Percentiles rank a stretch among this genome's conserved stretches.
Conservation (phyloP, 2,113 vertebrate species). For the Narcine bancroftii region DNA sequence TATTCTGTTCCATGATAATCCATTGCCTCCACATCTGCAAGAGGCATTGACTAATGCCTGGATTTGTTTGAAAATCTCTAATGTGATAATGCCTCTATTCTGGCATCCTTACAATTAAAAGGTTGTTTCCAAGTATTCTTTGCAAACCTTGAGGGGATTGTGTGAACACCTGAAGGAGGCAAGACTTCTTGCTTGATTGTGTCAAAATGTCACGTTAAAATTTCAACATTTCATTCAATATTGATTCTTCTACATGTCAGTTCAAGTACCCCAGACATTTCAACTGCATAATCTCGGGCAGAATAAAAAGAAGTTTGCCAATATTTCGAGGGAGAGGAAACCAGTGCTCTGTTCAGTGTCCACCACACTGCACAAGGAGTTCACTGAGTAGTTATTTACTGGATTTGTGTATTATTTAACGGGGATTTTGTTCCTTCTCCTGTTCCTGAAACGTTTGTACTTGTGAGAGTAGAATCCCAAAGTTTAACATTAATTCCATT, state of each 20-base stretch:
- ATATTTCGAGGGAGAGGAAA: not conserved
- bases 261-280: not conserved
- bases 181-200: conserved; percentile 12
- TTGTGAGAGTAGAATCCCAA: not conserved
- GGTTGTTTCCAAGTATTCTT: not conserved
- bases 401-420: not conserved
- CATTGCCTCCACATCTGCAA: conserved; percentile 7
- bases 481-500: not conserved
- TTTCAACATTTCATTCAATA: conserved; percentile 27
- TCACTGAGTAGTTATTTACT: not conserved
- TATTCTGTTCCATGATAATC: not conserved
- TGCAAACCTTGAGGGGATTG: not conserved
- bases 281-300: not conserved
- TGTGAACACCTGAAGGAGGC: not conserved
- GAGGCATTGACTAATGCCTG: conserved; percentile 16
- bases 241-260: conserved; percentile 4
- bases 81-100: not conserved
- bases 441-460: not conserved
- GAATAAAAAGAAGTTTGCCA: not conserved
- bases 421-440: not conserved
- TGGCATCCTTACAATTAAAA: conserved; percentile 29
- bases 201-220: conserved; percentile 29
- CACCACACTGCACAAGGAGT: not conserved
- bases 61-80: conserved; percentile 27
- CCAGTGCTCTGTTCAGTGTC: not conserved